These are phyloP conservation scores for Hemichromis elongatus DNA, from an alignment of 2,113 vertebrate species.

Conservation along the genomic window DNA sequence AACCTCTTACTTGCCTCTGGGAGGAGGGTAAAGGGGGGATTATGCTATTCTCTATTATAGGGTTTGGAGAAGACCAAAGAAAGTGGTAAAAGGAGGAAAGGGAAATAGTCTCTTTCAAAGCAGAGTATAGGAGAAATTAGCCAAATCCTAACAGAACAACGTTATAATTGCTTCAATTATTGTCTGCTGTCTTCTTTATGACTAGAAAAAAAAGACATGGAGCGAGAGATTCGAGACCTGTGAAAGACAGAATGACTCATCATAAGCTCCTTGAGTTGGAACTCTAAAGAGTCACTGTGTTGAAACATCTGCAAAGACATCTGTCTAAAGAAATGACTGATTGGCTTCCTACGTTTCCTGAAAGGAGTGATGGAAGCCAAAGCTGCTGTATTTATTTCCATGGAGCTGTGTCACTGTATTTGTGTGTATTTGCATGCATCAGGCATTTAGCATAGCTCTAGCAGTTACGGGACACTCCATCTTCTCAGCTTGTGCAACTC, in stretches of 20 bases:
- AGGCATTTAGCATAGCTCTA: conserved; percentile 39
- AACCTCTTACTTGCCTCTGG: conserved; percentile 52
- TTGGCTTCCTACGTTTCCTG: conserved; percentile 25
- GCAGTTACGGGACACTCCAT: conserved; percentile 47
- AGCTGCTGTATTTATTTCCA: conserved; percentile 27
- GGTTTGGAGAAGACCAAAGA: conserved; percentile 48
- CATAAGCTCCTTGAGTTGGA: not conserved
- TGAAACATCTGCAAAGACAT: conserved; percentile 39
- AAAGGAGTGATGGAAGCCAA: conserved; percentile 3
- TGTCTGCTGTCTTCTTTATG: not conserved
- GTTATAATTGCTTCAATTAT: conserved; percentile 25
- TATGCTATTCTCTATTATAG: conserved; percentile 57
- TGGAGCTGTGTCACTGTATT: conserved; percentile 19
- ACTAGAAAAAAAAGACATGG: not conserved
- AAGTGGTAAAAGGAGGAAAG: conserved; percentile 32
- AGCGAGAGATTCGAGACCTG: conserved; percentile 1
- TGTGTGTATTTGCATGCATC: conserved; percentile 36
- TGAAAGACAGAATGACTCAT: not conserved
- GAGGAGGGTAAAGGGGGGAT: conserved; percentile 18
- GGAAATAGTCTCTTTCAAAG: conserved; percentile 40
- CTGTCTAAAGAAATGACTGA: conserved; percentile 11
- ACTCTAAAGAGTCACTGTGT: not conserved
- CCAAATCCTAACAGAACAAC: conserved; percentile 15
- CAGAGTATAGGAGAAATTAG: conserved; percentile 25
- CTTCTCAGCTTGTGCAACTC: conserved; percentile 45